Conservation (phyloP, 2,888 invertebrate genomes). For the Allophyes oxyacanthae region DNA sequence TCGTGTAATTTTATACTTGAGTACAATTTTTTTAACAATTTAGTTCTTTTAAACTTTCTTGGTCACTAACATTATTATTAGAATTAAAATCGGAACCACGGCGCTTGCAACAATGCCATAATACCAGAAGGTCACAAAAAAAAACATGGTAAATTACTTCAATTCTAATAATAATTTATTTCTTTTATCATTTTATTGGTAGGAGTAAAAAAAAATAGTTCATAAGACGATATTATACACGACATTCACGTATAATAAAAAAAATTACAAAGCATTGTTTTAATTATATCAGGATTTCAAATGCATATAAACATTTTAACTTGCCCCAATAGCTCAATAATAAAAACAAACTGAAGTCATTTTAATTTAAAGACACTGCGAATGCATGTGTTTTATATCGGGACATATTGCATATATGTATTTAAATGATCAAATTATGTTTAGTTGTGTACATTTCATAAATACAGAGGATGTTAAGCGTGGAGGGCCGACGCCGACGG, state of each 20-base stretch:
- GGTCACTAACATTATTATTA: too few relatives aligned
- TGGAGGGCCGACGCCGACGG: constrained; percentile 65
- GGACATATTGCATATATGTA: constrained; percentile 46
- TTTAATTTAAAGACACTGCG: constrained; percentile 5
- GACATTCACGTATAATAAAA: too few relatives aligned
- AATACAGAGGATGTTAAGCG: constrained; percentile 66
- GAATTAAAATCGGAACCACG: too few relatives aligned
- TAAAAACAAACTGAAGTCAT: background rate
- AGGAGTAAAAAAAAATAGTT: too few relatives aligned
- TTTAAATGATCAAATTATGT: constrained; percentile 57
- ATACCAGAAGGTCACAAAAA: too few relatives aligned
- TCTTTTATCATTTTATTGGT: background rate
- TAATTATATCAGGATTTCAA: too few relatives aligned
- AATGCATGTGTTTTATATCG: constrained; percentile 16
- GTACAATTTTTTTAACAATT: background rate
- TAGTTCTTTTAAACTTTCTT: too few relatives aligned
- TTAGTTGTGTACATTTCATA: constrained; percentile 61
- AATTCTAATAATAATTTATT: too few relatives aligned
- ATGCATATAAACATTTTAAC: background rate
- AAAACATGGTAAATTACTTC: too few relatives aligned
- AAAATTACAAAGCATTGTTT: too few relatives aligned
- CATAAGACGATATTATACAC: too few relatives aligned
- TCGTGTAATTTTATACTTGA: constrained; percentile 31
- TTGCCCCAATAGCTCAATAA: background rate
- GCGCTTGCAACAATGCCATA: too few relatives aligned